Evolutionary conservation across 2,888 invertebrate species (phyloP).

Genomic region (Chaitophorus viminalis): DNA sequence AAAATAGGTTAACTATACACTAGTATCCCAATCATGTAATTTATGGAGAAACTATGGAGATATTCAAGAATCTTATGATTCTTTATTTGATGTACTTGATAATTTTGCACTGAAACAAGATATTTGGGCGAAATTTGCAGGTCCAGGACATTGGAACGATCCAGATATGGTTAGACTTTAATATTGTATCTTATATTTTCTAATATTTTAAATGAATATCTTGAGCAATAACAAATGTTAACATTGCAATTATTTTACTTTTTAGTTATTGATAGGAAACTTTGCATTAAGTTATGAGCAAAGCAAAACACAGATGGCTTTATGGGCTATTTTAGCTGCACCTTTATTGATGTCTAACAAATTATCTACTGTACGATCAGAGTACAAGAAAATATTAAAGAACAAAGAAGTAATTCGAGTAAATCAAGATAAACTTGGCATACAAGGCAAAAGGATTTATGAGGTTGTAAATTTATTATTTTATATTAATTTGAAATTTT

Average conservation of each 20-base stretch:
- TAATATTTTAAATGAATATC: background rate
- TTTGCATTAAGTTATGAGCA: constrained; percentile 73
- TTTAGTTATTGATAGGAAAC: constrained; percentile 72
- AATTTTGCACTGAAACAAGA: constrained; percentile 41
- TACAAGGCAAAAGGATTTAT: constrained; percentile 70
- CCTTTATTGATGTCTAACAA: constrained; percentile 78
- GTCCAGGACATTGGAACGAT: constrained; percentile 60
- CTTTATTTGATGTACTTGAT: constrained; percentile 38
- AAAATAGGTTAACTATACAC: constrained; percentile 60
- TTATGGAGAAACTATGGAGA: constrained; percentile 57
- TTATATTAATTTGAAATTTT: background rate
- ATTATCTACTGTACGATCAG: constrained; percentile 71
- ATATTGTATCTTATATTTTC: background rate
- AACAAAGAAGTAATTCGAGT: constrained; percentile 74
- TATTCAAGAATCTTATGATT: constrained; percentile 48
- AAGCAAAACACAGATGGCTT: constrained; percentile 76
- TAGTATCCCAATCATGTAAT: constrained; percentile 47
- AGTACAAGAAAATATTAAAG: constrained; percentile 72
- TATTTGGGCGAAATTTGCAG: constrained; percentile 38
- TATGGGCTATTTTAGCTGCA: constrained; percentile 77
- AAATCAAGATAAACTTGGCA: constrained; percentile 75
- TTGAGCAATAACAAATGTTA: background rate
- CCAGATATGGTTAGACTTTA: constrained; percentile 53
- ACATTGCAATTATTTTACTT: background rate
- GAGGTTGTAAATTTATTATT: constrained; percentile 65